phyloP scores from a whole-genome alignment of 2,888 invertebrate species.

The Philaethria dido region DNA sequence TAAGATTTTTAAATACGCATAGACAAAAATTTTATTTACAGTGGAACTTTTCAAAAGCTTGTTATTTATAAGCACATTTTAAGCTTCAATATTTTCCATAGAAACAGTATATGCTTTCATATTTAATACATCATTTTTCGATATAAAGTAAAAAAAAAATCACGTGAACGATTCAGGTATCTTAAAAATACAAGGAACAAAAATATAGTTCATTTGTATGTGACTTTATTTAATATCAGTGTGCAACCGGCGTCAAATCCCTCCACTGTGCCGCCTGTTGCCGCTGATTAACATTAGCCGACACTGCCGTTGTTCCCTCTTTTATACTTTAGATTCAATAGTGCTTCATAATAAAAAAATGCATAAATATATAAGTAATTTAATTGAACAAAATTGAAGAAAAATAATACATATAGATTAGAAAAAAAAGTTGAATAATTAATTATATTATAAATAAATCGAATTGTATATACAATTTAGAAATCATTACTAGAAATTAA shows the following conservation, averaged over 20 bases:
- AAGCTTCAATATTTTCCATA: not conserved
- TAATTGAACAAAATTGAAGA: too few relatives aligned
- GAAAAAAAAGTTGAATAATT: not conserved
- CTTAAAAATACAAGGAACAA: conserved; percentile 6
- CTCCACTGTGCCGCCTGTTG: conserved; percentile 33
- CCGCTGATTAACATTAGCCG: conserved; percentile 36
- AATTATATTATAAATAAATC: too few relatives aligned
- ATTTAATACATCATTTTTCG: not conserved
- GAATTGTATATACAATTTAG: too few relatives aligned
- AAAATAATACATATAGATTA: not conserved
- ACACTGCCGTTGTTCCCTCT: conserved; percentile 1
- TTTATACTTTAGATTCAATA: conserved; percentile 1
- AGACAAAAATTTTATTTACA: too few relatives aligned
- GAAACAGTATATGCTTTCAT: not conserved
- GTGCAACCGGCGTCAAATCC: conserved; percentile 33
- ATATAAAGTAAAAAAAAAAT: not conserved
- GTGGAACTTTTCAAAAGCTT: too few relatives aligned
- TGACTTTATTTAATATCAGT: conserved; percentile 32
- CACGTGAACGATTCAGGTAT: not conserved
- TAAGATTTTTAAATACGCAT: too few relatives aligned
- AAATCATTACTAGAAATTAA: too few relatives aligned
- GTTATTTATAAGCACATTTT: too few relatives aligned
- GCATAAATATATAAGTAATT: conserved; percentile 20
- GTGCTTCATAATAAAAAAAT: not conserved
- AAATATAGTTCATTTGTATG: conserved; percentile 26